These are phyloP conservation scores for Tyrophagus putrescentiae DNA, from an alignment of 1,140 invertebrate genomes.

Conservation along the genomic window DNA sequence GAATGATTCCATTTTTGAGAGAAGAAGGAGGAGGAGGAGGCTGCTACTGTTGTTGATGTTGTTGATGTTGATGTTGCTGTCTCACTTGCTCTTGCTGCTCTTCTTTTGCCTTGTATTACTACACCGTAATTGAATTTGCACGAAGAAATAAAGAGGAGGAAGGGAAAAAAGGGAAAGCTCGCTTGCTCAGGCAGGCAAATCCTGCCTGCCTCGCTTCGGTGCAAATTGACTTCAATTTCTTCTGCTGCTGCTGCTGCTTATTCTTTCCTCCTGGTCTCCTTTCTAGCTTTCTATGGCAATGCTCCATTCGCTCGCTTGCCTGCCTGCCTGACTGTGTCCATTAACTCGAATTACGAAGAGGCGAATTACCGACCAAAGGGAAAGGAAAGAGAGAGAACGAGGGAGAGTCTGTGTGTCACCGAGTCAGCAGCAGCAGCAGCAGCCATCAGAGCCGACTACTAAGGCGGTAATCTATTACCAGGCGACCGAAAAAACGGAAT, in stretches of 20 bases:
- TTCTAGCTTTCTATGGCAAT: not conserved
- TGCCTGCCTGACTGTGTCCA: not conserved
- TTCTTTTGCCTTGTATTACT: too few relatives aligned
- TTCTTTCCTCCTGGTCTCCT: not conserved
- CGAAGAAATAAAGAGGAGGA: too few relatives aligned
- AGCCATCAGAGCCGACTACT: not conserved
- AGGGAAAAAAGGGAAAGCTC: too few relatives aligned
- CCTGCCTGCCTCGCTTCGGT: not conserved
- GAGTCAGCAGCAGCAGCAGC: not conserved
- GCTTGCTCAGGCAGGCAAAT: too few relatives aligned
- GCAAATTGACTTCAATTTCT: conserved; percentile 16
- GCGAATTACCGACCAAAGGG: not conserved
- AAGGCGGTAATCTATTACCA: conserved; percentile 12
- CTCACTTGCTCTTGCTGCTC: too few relatives aligned
- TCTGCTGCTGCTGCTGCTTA: not conserved
- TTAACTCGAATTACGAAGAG: conserved; percentile 8
- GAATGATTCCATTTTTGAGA: not conserved
- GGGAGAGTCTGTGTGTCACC: too few relatives aligned
- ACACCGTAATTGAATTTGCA: conserved; percentile 4
- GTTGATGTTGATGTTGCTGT: too few relatives aligned
- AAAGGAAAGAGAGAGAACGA: not conserved
- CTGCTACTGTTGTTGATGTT: too few relatives aligned
- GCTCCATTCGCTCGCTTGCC: not conserved
- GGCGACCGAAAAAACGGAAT: too few relatives aligned
- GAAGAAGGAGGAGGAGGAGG: too few relatives aligned